Evolutionary conservation across 2,888 invertebrate species (phyloP), one percentile per base, ranked within the genome.

Genomic region (Erannis defoliaria): DNA sequence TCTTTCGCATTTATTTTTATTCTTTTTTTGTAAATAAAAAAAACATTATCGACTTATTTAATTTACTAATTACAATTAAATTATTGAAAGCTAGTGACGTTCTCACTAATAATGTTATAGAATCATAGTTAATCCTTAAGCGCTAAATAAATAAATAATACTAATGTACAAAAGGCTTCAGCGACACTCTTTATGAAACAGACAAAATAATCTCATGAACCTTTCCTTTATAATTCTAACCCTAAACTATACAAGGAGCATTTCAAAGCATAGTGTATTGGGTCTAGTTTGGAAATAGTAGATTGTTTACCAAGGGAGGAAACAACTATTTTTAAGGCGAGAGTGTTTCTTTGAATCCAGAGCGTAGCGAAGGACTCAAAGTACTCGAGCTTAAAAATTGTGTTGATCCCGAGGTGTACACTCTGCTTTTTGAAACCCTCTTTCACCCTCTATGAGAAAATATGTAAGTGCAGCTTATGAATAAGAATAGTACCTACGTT

Each of bases 121-220:
- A 74, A 84, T 88, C 83, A 84, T 89, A 90, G 85, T 80, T 82
- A 80, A 82, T 83, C 74, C 89, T 89, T 90, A 91, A 80, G 84
- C 84, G 71, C 90, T 92, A 90, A 84, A 84, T 87, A 87, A 92
- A 92, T 91, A 91, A 91, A 90, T 92, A 92, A 92, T 91, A 91
- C 90, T 90, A 91, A 88, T 86, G 76, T 89, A 90, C 86, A 90
- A 66, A 54, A 71, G 76, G 75, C 80, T 79, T 78, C 76, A 79
- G 71, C 64, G 54, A 62, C 56, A 62, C 45, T 60, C 62, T 62
- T 66, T 50, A 38, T 23, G 37, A 10, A 37, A 16, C n/a, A 26
- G 2, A 16, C 49, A 26, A 62, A 48, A 48, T 59, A 53, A 48
- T 59, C 51, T 51, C 51, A 46, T 46, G 49, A 57, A 26, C 18